Base-by-base conservation (phyloP, 2,797 vertebrate genomes). In the Crenuchus spilurus region DNA sequence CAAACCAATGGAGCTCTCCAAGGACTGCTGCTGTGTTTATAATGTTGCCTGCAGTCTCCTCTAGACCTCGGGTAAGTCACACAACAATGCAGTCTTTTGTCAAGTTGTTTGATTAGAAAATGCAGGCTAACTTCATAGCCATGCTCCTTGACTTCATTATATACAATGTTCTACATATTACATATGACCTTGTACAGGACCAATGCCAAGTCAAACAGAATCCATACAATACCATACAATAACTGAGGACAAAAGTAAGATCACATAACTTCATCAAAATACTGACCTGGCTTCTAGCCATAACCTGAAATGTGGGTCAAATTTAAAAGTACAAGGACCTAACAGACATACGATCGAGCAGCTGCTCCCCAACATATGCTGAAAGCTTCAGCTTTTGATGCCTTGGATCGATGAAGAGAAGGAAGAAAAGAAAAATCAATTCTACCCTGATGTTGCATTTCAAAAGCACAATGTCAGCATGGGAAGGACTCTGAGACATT, bases 391-490 rank as follows among this genome's bases (percentile, higher is more conserved):
- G 35, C 65, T 41, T 73, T 42, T 65, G 69, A 65, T 63, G 31
- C 57, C 70, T 68, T 26, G 46, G 62, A 80, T 76, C 70, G 31
- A 84, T 76, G 62, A 54, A 35, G 60, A 73, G 67, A n/a, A 63
- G 14, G 71, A 75, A 44, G 46, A 58, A 26, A 30, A 41, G 22
- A 60, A 71, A 74, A 77, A 81, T 80, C 70, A 64, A 84, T 78
- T 74, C 31, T 51, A 42, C 75, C 39, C 76, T 70, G 37, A 74
- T 55, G 75, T n/a, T 75, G 72, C 61, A 67, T 75, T 81, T 77
- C 61, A 75, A 74, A 83, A 81, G 49, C 57, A 62, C 41, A 28
- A 28, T 72, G 68, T 77, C 71, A 77, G 61, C 30, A 20, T 22
- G 52, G 48, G 35, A 52, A 18, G 22, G 6, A 7, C 55, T 63